Base-by-base conservation (phyloP, 1,140 invertebrate species). In the Pantala flavescens region DNA sequence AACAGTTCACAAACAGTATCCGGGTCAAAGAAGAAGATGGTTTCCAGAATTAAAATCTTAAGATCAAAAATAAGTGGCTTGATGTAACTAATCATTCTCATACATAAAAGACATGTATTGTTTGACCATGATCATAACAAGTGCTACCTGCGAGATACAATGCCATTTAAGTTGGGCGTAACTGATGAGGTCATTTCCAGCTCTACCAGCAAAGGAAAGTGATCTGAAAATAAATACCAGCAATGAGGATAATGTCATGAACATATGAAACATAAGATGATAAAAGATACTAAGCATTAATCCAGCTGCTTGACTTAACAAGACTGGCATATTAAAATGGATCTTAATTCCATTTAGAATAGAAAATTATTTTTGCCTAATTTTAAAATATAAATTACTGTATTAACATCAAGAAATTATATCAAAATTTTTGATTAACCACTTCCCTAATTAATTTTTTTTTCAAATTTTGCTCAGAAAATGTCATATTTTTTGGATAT, bases 141-240 rank as follows among this genome's bases (percentile, higher is more conserved):
- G 63, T 78, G 79, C 78, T 83, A 85, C 84, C 84, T 84, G 75
- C 83, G 81, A 77, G 77, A 76, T 24, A 84, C 81, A 23, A 84
- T 78, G 63, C 84, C 84, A 79, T 77, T 77, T 28, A 74, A 49
- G n/a, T 73, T 63, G 19, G 76, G 43, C 10, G 71, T 70, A 36
- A 86, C 82, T 76, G 85, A 87, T 43, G 88, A 87, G 24, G 84
- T 85, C 90, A 98, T 91, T 85, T 98, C 95, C 78, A 98, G 85
- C 84, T 98, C 96, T 43, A 97, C 96, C 78, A 98, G 85, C 74
- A 99, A 85, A 71, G 96, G 93, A 86, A 99, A 98, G 85, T 99
- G 97, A 88, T 99, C 97, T 86, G 85, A 23, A 84, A 86, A 63
- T 63, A 19, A 63, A 63, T 63, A 63, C 49, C 3, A 7, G 16